A percentile compares a stretch with the other conserved stretches of the same genome.
Conservation (phyloP, 2,888 invertebrate genomes). For the Lasius platythorax region DNA sequence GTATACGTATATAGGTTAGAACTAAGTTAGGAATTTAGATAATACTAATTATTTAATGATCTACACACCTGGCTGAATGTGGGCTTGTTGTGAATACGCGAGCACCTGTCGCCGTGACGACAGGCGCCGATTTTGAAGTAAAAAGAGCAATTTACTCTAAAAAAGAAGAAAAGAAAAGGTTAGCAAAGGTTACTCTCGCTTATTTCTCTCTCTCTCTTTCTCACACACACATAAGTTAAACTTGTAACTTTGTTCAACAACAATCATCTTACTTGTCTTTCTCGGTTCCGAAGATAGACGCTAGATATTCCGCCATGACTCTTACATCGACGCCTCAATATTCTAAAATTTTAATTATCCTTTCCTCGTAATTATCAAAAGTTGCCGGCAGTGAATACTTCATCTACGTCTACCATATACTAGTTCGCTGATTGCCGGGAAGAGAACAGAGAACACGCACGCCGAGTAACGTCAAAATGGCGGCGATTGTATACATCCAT, state of each 20-base stretch:
- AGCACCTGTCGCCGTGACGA: slow-evolving; percentile 99
- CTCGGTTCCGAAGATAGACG: slow-evolving; percentile 99
- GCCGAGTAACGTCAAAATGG: slow-evolving; percentile 11
- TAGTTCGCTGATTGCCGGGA: neutral
- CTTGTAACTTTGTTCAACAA: neutral
- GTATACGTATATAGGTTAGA: neutral
- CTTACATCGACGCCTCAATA: neutral
- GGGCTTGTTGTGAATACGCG: slow-evolving; percentile 99
- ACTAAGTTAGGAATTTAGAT: neutral
- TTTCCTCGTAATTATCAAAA: neutral
- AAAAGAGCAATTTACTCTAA: slow-evolving; percentile 99
- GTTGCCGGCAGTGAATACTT: neutral
- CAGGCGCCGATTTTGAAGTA: slow-evolving; percentile 99
- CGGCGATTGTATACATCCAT: neutral
- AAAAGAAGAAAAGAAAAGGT: slow-evolving; percentile 26
- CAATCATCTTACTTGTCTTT: slow-evolving; percentile 95
- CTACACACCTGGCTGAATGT: slow-evolving; percentile 92
- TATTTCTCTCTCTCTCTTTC: neutral
- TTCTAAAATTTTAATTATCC: neutral
- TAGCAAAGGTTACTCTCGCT: neutral
- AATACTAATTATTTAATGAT: slow-evolving; percentile 11
- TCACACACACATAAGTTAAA: neutral
- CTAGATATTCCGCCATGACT: slow-evolving; percentile 97
- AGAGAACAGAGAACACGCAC: neutral
- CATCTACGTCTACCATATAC: neutral